A percentile compares a stretch with the other conserved stretches of the same genome.
phyloP scores from a whole-genome alignment of 2,113 vertebrate genomes.

The Cyprinodon tularosa region DNA sequence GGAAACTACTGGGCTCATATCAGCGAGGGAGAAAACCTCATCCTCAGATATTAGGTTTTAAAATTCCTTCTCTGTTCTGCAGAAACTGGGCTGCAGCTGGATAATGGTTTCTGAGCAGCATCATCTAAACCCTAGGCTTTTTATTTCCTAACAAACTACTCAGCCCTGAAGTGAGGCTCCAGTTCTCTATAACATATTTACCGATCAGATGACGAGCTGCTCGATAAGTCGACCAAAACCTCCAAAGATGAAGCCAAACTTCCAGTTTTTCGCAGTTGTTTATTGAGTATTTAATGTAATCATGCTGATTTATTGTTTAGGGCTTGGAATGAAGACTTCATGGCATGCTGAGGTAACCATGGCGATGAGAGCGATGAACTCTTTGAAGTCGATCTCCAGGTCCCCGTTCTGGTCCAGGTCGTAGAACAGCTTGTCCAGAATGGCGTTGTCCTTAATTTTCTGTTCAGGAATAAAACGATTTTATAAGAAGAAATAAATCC shows the following conservation, averaged over 20 bases:
- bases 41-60: not conserved
- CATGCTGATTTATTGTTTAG: slow-evolving; percentile 9
- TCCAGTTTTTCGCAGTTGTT: not conserved
- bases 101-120: not conserved
- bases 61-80: not conserved
- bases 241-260: not conserved
- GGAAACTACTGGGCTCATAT: not conserved
- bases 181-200: not conserved
- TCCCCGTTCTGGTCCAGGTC: slow-evolving; percentile 80
- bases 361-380: slow-evolving; percentile 76
- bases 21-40: not conserved
- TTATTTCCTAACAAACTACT: not conserved
- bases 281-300: not conserved
- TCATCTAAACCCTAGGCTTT: not conserved
- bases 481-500: not conserved
- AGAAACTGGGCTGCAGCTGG: not conserved
- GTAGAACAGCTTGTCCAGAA: slow-evolving; percentile 72
- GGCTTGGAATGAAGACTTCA: slow-evolving; percentile 50
- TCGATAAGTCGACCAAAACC: not conserved
- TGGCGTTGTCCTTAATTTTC: slow-evolving; percentile 75
- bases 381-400: slow-evolving; percentile 79
- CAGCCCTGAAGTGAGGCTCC: too few species aligned
- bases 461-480: slow-evolving; percentile 28
- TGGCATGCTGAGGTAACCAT: slow-evolving; percentile 80
- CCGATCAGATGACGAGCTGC: not conserved